Conservation (phyloP, 2,113 vertebrate genomes). For the Perca flavescens region DNA sequence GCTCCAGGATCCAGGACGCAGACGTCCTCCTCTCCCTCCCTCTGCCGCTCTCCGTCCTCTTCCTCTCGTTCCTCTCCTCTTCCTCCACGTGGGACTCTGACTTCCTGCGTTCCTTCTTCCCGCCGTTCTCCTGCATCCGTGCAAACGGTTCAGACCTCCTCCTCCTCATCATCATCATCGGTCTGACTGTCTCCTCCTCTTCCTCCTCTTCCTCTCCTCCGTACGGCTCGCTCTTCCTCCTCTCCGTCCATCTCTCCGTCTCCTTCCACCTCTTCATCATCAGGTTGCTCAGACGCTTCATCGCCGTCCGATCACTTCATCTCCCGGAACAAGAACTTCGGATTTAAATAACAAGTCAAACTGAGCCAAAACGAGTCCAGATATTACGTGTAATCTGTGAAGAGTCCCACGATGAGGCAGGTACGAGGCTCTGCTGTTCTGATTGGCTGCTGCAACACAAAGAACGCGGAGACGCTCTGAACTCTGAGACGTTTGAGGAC, state of each 20-base stretch:
- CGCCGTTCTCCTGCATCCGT: constrained; percentile 1
- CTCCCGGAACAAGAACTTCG: no score
- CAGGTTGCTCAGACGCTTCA: constrained; percentile 66
- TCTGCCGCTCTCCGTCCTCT: background rate
- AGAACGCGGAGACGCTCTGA: no score
- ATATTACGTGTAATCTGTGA: no score
- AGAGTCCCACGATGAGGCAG: no score
- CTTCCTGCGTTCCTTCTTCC: constrained; percentile 27
- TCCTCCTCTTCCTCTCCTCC: constrained; percentile 18
- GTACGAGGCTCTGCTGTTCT: no score
- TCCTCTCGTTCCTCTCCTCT: constrained; percentile 14
- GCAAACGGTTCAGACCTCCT: constrained; percentile 63
- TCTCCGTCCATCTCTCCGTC: constrained; percentile 55
- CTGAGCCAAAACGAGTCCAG: no score
- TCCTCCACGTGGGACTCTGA: constrained; percentile 34
- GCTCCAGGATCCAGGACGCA: constrained; percentile 15
- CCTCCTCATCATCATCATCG: constrained; percentile 60
- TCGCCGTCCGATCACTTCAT: constrained; percentile 10
- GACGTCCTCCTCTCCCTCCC: constrained; percentile 34
- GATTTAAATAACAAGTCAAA: no score
- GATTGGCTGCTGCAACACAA: no score
- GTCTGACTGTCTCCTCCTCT: constrained; percentile 27
- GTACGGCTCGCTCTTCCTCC: constrained; percentile 60
- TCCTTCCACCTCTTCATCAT: constrained; percentile 61
- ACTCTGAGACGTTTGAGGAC: no score